Evolutionary conservation across 2,888 invertebrate genomes (phyloP), one percentile per base, ranked within the genome.

Genomic region (Nemotelus nigrinus): DNA sequence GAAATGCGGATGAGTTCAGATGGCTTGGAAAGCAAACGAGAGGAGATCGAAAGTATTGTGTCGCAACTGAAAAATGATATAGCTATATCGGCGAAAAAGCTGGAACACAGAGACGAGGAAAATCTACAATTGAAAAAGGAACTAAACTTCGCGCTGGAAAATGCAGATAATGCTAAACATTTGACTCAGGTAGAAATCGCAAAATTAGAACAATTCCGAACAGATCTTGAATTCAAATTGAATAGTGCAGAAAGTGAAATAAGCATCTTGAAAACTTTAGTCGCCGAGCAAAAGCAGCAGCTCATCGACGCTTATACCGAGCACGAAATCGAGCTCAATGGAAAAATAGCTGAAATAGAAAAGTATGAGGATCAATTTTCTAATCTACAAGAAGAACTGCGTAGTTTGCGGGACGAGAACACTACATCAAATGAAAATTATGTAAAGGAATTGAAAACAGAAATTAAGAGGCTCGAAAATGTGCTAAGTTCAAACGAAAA

Each of bases 71-170:
- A 88, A 83, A 83, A 79, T 71, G 81, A 88, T 65, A 85, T 90
- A n/a, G 86, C 86, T 80, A 88, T 88, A 77, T 83, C 89, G 64
- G 87, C 89, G 82, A 81, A 83, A 1, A 87, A 88, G 78, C 86
- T 87, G 77, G 86, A 89, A 67, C 88, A 88, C 78, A 88, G 89
- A 77, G 84, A 87, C n/a, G 87, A 89, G 65, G 89, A 90, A 82
- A 85, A 89, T 82, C 83, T 88, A 77, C 83, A 88, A 82, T 84
- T 89, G 78, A 85, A 85, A 82, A 80, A 85, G 5, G 86, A 90
- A 85, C 84, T 88, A 77, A 86, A 88, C 25, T 58, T 7, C 25
- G 8, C 47, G 6, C 6, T 48, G 41, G 70, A 55, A 55, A 41
- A 71, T 3, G 80, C 85, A 0, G 84, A 84, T 65, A 80, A 82